phyloP scores from a whole-genome alignment of 2,113 vertebrate genomes.

The Ciconia maguari region DNA sequence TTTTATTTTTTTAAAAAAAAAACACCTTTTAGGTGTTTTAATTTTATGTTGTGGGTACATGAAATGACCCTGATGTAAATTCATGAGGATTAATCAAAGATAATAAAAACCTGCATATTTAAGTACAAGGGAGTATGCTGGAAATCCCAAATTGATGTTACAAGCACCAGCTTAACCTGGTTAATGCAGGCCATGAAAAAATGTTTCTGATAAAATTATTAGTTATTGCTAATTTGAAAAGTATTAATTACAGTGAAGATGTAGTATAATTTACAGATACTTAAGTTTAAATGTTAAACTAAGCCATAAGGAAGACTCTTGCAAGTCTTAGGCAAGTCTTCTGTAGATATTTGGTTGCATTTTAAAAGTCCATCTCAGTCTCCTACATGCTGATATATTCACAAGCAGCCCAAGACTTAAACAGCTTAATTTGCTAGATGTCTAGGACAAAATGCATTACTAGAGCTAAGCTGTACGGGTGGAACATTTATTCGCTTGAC shows the following conservation, averaged over 20 bases:
- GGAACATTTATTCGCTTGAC: background rate
- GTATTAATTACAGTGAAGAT: background rate
- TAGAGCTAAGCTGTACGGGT: background rate
- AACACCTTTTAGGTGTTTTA: background rate
- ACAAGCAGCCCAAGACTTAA: background rate
- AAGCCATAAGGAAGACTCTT: background rate
- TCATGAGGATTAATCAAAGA: background rate
- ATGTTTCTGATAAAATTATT: background rate
- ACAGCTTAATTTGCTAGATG: background rate
- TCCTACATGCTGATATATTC: background rate
- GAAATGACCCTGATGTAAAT: background rate
- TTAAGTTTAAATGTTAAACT: background rate
- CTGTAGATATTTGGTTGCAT: background rate
- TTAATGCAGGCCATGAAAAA: background rate
- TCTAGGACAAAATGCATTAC: background rate
- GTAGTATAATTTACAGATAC: background rate
- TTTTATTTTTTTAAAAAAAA: background rate
- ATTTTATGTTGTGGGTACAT: background rate
- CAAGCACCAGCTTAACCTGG: background rate
- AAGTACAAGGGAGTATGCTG: background rate
- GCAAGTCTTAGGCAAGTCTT: background rate
- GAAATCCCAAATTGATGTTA: background rate
- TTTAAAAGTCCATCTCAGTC: background rate
- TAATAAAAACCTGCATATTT: background rate
- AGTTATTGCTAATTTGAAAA: background rate